Percentiles rank a stretch among this genome's conserved stretches.
These are phyloP conservation scores for Coelopa frigida DNA, from an alignment of 1,140 invertebrate species.

Conservation along the genomic window DNA sequence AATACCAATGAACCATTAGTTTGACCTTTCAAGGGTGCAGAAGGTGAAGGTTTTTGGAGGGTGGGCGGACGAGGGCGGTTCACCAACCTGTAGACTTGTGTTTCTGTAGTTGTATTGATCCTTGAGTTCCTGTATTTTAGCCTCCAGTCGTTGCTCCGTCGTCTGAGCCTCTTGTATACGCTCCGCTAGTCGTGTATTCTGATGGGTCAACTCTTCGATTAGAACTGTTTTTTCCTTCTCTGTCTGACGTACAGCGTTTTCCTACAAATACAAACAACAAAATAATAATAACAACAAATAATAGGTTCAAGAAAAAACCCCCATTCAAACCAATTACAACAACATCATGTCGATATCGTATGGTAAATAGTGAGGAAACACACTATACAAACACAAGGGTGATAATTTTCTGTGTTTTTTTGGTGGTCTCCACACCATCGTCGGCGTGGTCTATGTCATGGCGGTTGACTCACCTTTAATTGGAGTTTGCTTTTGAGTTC, in stretches of 20 bases:
- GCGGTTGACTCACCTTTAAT: slow-evolving; percentile 34
- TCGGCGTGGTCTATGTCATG: no score
- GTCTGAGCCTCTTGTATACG: slow-evolving; percentile 79
- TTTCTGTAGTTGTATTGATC: slow-evolving; percentile 78
- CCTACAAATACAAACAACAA: slow-evolving; percentile 12
- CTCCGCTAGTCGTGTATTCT: slow-evolving; percentile 79
- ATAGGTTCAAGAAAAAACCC: neutral
- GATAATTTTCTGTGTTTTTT: no score
- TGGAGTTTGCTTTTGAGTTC: slow-evolving; percentile 62
- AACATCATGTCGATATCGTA: no score
- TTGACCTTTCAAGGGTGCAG: no score
- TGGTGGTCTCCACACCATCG: no score
- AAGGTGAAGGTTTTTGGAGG: no score
- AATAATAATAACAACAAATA: no score
- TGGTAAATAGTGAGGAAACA: no score
- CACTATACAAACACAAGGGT: no score
- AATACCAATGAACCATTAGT: neutral
- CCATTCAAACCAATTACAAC: neutral
- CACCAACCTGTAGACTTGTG: slow-evolving; percentile 57
- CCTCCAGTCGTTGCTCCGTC: slow-evolving; percentile 70
- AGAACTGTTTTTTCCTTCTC: slow-evolving; percentile 74
- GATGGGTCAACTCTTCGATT: slow-evolving; percentile 79
- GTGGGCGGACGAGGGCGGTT: neutral
- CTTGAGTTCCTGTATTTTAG: slow-evolving; percentile 70
- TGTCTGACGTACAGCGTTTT: slow-evolving; percentile 53